phyloP scores from a whole-genome alignment of 2,113 vertebrate genomes.

The Amphiprion ocellaris region DNA sequence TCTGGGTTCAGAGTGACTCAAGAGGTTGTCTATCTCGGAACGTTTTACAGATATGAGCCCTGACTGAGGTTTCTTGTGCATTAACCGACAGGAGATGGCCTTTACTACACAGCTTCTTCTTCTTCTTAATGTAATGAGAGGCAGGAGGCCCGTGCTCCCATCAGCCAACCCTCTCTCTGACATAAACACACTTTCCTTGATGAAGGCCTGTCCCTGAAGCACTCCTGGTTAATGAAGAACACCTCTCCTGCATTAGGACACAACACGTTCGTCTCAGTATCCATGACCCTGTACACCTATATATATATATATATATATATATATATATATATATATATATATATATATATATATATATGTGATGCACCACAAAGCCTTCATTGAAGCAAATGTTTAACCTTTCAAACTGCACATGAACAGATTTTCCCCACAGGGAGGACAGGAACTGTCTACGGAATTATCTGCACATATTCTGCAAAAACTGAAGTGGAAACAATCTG shows the following conservation, averaged over 20 bases:
- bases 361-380: slow-evolving; percentile 18
- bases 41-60: slow-evolving; percentile 59
- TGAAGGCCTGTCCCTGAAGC: slow-evolving; percentile 71
- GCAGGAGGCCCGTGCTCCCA: slow-evolving; percentile 59
- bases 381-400: slow-evolving; percentile 38
- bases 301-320: neutral
- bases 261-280: slow-evolving; percentile 36
- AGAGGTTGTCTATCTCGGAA: slow-evolving; percentile 37
- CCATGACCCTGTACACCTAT: slow-evolving; percentile 39
- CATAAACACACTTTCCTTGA: slow-evolving; percentile 81
- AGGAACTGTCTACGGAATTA: slow-evolving; percentile 34
- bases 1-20: slow-evolving; percentile 25
- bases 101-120: slow-evolving; percentile 50
- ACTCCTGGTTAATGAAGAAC: slow-evolving; percentile 80
- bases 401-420: slow-evolving; percentile 32
- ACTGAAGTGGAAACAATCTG: slow-evolving; percentile 49
- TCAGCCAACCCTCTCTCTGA: slow-evolving; percentile 67
- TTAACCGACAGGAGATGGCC: slow-evolving; percentile 46
- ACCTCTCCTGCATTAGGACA: slow-evolving; percentile 65
- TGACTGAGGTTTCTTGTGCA: slow-evolving; percentile 47
- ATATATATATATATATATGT: neutral
- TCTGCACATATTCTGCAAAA: slow-evolving; percentile 38
- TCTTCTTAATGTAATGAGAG: slow-evolving; percentile 81
- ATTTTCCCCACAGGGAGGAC: slow-evolving; percentile 2
- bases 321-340: slow-evolving; percentile 8